Evolutionary conservation across 2,113 vertebrate species (phyloP).

Genomic region (Setophaga petechia): DNA sequence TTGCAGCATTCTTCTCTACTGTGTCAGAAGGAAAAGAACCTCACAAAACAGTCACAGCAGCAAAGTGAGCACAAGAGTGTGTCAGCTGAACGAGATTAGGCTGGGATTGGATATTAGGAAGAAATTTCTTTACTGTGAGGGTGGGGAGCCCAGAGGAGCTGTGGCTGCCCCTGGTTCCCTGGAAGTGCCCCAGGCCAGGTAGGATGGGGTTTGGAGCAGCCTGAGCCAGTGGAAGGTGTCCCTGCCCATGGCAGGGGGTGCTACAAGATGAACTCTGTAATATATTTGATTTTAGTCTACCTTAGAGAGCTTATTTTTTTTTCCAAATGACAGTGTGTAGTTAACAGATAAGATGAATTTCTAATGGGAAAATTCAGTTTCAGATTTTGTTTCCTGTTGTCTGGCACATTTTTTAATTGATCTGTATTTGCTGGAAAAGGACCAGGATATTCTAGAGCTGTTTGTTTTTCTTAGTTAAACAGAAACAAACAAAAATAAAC

Average conservation of each 20-base stretch:
- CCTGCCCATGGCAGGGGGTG: neutral
- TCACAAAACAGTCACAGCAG: neutral
- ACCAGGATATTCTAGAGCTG: neutral
- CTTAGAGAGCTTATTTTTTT: neutral
- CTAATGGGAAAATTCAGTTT: neutral
- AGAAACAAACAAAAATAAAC: neutral
- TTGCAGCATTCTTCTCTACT: neutral
- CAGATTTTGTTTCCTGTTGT: neutral
- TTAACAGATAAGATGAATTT: neutral
- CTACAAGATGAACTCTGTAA: neutral
- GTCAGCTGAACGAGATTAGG: neutral
- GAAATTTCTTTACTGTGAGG: neutral
- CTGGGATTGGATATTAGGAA: neutral
- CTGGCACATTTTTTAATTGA: neutral
- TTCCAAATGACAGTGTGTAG: neutral
- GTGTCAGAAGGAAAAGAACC: neutral
- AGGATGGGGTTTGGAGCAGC: accelerated
- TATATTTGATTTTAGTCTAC: neutral
- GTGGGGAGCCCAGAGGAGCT: neutral
- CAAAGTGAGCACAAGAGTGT: neutral
- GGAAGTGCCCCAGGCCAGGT: neutral
- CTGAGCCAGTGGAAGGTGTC: neutral
- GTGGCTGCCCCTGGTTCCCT: neutral
- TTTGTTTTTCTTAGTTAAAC: neutral
- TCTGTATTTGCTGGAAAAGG: neutral